Base-by-base conservation (phyloP, 2,797 vertebrate genomes). In the Urocyon cinereoargenteus region DNA sequence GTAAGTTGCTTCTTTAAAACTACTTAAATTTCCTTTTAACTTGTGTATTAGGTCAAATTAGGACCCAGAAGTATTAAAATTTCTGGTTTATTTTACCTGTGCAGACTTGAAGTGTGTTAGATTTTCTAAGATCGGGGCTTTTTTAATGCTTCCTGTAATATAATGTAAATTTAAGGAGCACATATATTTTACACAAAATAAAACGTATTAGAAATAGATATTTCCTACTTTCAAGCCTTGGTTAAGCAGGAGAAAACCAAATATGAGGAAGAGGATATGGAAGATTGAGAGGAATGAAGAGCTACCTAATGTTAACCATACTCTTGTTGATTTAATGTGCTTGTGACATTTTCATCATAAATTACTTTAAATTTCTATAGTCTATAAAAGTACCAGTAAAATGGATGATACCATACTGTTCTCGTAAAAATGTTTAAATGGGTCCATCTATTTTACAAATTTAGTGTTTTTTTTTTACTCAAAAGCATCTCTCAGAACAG, bases 71-170 rank as follows among this genome's bases (percentile, higher is more conserved):
- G 13, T 70, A 66, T 83, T 82, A 90, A 77, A 94, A 70, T 68
- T 66, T 34, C 57, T 81, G 62, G 3, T 72, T 81, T 66, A 34
- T 81, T 24, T 86, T 45, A 79, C 49, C 66, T 75, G 0, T 79
- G 8, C 59, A 81, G 12, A 84, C 7, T 57, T 45, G 45, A 22
- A 81, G 4, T 87, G 21, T 66, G 22, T 88, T 72, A 85, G 83
- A 78, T 55, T 82, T 19, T 91, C 19, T 86, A 95, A 36, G 53
- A 79, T 75, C 55, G 28, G 55, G 15, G 2, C 49, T 22, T 28
- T 66, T 73, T 88, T 91, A 78, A 75, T 75, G 8, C n/a, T 78
- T 94, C 77, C 82, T 82, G 22, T 40, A 83, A 68, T 82, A 26
- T 21, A 55, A 66, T 78, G 10, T 85, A 68, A 75, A 82, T 70